These are phyloP conservation scores for Phalacrocorax aristotelis DNA, from an alignment of 2,113 vertebrate genomes.

Conservation along the genomic window DNA sequence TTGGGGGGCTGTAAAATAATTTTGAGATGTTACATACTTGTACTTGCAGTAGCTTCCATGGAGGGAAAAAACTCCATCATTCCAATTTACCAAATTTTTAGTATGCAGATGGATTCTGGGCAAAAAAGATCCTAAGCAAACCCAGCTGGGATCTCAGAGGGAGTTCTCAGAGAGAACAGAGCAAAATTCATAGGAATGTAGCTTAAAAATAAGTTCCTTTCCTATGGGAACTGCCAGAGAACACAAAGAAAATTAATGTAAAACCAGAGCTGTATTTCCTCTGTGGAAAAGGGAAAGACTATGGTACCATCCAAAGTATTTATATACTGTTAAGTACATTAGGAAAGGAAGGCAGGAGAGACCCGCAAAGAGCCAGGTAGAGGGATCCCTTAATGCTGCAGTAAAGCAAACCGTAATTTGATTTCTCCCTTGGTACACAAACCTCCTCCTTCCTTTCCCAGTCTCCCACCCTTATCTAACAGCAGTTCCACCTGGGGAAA, in stretches of 20 bases:
- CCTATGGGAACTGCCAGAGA: not conserved
- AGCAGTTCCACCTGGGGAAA: not conserved
- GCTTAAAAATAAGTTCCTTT: not conserved
- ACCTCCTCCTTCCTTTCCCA: not conserved
- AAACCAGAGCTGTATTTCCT: not conserved
- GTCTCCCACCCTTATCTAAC: not conserved
- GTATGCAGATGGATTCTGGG: not conserved
- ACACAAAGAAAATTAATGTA: not conserved
- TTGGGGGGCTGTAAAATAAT: not conserved
- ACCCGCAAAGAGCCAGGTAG: not conserved
- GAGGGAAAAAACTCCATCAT: rapidly evolving
- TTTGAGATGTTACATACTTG: not conserved
- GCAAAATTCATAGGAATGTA: not conserved
- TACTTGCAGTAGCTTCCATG: not conserved
- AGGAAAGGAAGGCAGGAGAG: not conserved
- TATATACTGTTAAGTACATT: not conserved
- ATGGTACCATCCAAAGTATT: not conserved
- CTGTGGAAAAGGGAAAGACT: not conserved
- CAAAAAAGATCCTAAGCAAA: not conserved
- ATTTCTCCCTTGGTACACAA: not conserved
- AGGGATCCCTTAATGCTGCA: not conserved
- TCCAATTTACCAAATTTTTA: not conserved
- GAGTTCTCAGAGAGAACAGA: not conserved
- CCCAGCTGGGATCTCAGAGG: not conserved
- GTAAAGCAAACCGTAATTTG: not conserved